Evolutionary conservation across 2,888 invertebrate species (phyloP), one percentile per base, ranked within the genome.

Genomic region (Malthinus seriepunctatus): DNA sequence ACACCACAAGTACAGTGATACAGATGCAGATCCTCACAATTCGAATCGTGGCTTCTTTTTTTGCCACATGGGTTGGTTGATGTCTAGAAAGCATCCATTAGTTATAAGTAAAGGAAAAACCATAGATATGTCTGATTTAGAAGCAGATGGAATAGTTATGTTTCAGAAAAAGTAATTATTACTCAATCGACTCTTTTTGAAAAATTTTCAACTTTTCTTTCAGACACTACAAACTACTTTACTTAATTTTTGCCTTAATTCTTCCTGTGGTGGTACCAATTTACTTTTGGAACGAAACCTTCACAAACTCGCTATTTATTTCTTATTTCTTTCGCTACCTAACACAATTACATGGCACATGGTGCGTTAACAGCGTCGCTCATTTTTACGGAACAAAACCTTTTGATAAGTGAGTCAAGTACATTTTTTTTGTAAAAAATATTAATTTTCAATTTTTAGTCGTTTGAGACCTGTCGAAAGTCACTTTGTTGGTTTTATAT

Each of bases 31-130:
- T 74, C 93, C 92, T 0, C 91, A 92, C 77, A 91, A 92, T 73
- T 83, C 89, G 0, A 85, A 82, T 45, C 80, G 91, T 39, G 94
- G 94, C 0, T 93, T 95, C 80, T 94, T 93, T 81, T 95, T 93
- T 78, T 84, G 89, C 1, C 94, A 95, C 74, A 84, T 94, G 51
- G 94, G 94, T 5, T 95, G 94, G 94, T 79, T 94, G 14, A 83
- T 93, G 84, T 79, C 80, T 60, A 84, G 82, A 64, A 93, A 93
- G 74, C 93, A 94, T 72, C 92, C 91, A 0, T 83, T 86, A 62
- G 89, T 91, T 33, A 85, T 83, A 31, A 80, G 82, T 57, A 86
- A 88, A 65, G 90, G 85, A 15, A 77, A 75, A 68, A 81, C 80
- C 23, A 84, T 93, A 32, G 90, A 93, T 71, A 80, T 93, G 81